phyloP scores from a whole-genome alignment of 1,140 invertebrate genomes.

The Eriocheir sinensis region DNA sequence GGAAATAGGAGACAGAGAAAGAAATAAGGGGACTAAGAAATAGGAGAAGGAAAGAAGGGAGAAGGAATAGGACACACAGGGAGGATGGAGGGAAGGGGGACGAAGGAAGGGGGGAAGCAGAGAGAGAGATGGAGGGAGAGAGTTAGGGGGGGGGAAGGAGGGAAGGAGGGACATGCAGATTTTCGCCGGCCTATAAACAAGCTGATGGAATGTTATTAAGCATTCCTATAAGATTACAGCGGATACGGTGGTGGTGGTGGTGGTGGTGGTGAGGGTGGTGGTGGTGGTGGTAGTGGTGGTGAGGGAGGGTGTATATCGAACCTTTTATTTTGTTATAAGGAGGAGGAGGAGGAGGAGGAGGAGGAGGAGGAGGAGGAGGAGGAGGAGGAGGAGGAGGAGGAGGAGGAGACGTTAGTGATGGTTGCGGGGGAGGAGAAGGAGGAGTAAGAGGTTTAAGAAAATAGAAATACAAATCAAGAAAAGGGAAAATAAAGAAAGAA shows the following conservation, averaged over 20 bases:
- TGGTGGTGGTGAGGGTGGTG: no score
- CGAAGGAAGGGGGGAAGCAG: background rate
- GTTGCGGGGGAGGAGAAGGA: background rate
- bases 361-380: constrained; percentile 32
- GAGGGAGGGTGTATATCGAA: background rate
- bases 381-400: background rate
- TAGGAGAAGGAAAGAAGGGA: background rate
- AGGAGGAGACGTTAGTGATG: background rate
- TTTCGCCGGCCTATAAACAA: no score
- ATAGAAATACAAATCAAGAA: background rate
- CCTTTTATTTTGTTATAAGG: background rate
- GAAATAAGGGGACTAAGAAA: background rate
- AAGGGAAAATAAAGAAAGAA: background rate
- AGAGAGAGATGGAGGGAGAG: no score
- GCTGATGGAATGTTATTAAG: no score
- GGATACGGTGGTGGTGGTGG: no score
- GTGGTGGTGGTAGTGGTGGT: background rate
- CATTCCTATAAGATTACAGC: no score
- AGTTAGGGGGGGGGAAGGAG: background rate
- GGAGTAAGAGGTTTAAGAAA: background rate
- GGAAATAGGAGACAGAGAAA: no score
- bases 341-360: constrained; percentile 32
- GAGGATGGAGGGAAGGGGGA: background rate
- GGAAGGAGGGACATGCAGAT: no score
- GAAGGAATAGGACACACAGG: background rate